A percentile compares a stretch with the other conserved stretches of the same genome.
Evolutionary conservation across 2,888 invertebrate species (phyloP).

Genomic region (Dryomyza anilis): DNA sequence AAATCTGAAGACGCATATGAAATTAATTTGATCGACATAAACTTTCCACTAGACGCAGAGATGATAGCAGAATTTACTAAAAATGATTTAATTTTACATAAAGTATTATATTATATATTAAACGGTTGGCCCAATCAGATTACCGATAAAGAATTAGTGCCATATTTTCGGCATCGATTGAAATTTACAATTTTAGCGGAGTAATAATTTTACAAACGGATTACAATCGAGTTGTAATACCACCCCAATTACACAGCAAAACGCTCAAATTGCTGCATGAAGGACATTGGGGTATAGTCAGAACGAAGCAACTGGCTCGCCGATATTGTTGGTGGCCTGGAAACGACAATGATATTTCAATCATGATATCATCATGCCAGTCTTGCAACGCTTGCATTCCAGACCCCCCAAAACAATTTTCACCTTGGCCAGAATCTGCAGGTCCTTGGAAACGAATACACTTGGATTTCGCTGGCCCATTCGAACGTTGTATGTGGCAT

Average conservation of each 20-base stretch:
- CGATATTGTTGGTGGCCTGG: constrained; percentile 54
- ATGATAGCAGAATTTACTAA: neutral
- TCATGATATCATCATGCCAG: constrained; percentile 13
- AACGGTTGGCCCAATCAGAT: neutral
- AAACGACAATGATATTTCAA: neutral
- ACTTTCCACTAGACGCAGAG: neutral
- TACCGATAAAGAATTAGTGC: no score
- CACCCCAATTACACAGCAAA: no score
- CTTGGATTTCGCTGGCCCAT: constrained; percentile 58
- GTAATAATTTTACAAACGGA: no score
- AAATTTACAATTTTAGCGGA: no score
- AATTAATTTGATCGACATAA: neutral
- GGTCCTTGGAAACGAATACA: constrained; percentile 55
- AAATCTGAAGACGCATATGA: neutral
- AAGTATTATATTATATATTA: neutral
- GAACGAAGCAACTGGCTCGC: no score
- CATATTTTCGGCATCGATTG: no score
- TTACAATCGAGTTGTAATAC: no score
- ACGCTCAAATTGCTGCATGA: constrained; percentile 44
- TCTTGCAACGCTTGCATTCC: neutral
- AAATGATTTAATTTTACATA: neutral
- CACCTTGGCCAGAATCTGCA: constrained; percentile 37
- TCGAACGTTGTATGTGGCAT: constrained; percentile 35
- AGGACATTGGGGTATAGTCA: constrained; percentile 47
- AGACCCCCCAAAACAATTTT: constrained; percentile 19